phyloP scores from a whole-genome alignment of 2,888 invertebrate genomes.

The Acleris laterana region DNA sequence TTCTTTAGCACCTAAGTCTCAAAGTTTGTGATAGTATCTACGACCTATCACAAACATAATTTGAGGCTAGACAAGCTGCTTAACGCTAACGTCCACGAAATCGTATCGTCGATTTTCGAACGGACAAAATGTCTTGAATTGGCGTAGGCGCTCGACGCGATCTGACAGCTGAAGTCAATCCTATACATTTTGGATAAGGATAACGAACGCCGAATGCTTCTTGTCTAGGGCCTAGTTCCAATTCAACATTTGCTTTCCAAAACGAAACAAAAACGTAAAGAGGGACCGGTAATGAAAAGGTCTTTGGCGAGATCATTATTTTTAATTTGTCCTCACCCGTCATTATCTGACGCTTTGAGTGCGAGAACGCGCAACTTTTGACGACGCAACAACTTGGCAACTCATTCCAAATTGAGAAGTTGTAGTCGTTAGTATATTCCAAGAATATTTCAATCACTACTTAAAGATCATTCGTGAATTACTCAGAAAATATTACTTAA shows the following conservation, averaged over 20 bases:
- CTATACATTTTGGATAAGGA: no score
- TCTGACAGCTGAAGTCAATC: no score
- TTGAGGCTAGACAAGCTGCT: no score
- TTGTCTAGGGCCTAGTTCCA: neutral
- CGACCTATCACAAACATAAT: no score
- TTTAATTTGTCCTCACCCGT: conserved; percentile 21
- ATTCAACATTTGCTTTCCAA: neutral
- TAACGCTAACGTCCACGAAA: no score
- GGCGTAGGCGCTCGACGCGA: no score
- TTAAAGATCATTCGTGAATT: neutral
- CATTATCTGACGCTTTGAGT: conserved; percentile 19
- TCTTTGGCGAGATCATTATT: conserved; percentile 21
- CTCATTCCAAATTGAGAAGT: conserved; percentile 13
- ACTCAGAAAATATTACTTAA: neutral
- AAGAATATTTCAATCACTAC: neutral
- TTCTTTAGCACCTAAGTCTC: no score
- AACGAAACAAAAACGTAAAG: conserved; percentile 4
- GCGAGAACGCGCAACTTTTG: conserved; percentile 9
- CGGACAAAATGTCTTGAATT: no score
- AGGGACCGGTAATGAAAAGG: conserved; percentile 12
- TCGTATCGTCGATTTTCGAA: no score
- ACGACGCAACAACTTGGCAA: conserved; percentile 3
- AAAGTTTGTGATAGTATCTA: no score
- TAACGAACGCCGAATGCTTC: no score
- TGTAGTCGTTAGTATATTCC: conserved; percentile 8